Conservation (phyloP, 2,888 invertebrate species). For the Bimastos eiseni region DNA sequence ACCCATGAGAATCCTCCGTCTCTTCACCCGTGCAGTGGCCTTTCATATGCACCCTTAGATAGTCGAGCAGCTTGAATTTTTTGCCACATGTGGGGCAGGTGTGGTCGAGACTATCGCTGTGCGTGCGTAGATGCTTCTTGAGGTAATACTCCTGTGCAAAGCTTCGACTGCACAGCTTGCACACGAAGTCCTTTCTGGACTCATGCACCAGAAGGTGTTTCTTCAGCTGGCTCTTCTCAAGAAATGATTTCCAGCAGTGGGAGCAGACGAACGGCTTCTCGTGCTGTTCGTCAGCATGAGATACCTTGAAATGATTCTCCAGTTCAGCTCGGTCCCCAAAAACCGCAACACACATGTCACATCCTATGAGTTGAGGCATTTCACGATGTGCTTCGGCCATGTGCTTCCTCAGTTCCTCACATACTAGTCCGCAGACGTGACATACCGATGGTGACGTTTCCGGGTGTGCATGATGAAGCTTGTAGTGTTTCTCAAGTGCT, state of each 20-base stretch:
- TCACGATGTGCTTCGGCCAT: not conserved
- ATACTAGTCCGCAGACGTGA: not conserved
- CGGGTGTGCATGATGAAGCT: not conserved
- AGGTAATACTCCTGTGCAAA: conserved; percentile 19
- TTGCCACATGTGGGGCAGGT: conserved; percentile 1
- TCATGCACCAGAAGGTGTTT: not conserved
- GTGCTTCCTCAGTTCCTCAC: not conserved
- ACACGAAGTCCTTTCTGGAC: not conserved
- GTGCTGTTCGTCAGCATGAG: not conserved
- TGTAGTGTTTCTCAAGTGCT: not conserved
- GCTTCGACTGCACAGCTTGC: conserved; percentile 18
- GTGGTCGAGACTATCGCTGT: not conserved
- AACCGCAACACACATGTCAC: not conserved
- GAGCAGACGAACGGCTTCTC: conserved; percentile 16
- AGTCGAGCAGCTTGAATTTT: conserved; percentile 9
- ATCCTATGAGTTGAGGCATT: not conserved
- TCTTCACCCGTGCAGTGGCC: not conserved
- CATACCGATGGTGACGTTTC: not conserved
- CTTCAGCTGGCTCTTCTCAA: conserved; percentile 15
- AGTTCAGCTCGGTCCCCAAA: not conserved
- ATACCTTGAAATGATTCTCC: not conserved
- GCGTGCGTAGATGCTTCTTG: conserved; percentile 9
- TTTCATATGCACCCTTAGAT: not conserved
- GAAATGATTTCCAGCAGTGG: not conserved
- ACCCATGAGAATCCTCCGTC: not conserved